A percentile compares a stretch with the other conserved stretches of the same genome.
Evolutionary conservation across 2,888 invertebrate genomes (phyloP).

Genomic region (Agriopis leucophaearia): DNA sequence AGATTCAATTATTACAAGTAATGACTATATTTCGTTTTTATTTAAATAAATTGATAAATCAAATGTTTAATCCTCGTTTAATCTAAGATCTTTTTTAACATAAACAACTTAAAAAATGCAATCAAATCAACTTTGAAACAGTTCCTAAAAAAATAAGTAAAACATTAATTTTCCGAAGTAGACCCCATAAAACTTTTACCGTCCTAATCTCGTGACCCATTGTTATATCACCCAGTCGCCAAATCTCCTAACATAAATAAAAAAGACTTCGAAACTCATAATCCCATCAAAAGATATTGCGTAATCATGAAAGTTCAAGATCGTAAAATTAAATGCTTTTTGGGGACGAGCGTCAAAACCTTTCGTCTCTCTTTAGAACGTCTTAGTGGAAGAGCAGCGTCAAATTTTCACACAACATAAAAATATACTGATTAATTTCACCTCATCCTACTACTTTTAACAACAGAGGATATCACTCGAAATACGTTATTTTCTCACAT

Average conservation of each 20-base stretch:
- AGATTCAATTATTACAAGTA: no score
- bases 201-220: slow-evolving; percentile 35
- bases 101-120: background rate
- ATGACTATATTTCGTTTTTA: no score
- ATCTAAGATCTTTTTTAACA: no score
- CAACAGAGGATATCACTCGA: no score
- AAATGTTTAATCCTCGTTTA: no score
- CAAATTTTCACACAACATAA: background rate
- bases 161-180: slow-evolving; percentile 30
- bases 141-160: slow-evolving; percentile 5
- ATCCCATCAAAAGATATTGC: slow-evolving; percentile 52
- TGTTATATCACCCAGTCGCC: slow-evolving; percentile 24
- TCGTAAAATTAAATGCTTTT: slow-evolving; percentile 48
- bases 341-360: background rate
- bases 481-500: no score
- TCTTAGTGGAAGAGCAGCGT: background rate
- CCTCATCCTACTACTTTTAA: no score
- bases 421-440: background rate
- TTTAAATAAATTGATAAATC: no score
- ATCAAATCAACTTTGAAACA: background rate
- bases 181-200: slow-evolving; percentile 35
- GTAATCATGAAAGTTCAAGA: slow-evolving; percentile 46
- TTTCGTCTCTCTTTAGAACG: background rate
- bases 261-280: slow-evolving; percentile 42
- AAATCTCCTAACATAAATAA: slow-evolving; percentile 48